Conservation (phyloP, 2,113 vertebrate species). For the Odobenus rosmarus region DNA sequence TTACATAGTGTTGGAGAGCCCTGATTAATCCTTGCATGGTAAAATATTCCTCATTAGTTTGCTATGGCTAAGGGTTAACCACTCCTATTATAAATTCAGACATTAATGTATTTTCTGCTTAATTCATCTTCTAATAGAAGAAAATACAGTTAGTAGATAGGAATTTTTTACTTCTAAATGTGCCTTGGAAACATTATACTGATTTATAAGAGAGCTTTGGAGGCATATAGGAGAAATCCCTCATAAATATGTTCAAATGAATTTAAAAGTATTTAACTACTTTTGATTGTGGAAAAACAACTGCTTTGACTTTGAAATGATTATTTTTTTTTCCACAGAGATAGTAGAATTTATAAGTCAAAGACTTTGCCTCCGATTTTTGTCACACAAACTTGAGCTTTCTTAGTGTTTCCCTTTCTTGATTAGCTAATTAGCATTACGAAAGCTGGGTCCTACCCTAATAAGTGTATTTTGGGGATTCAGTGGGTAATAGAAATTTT, state of each 20-base stretch:
- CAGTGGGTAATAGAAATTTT: background rate
- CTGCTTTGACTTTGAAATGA: slow-evolving; percentile 61
- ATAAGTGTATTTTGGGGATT: background rate
- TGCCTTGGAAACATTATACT: slow-evolving; percentile 66
- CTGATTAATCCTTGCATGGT: slow-evolving; percentile 72
- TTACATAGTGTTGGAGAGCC: slow-evolving; percentile 36
- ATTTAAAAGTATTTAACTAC: slow-evolving; percentile 64
- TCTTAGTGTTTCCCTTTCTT: slow-evolving; percentile 46
- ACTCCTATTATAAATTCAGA: slow-evolving; percentile 72
- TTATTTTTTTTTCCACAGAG: slow-evolving; percentile 45
- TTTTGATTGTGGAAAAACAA: slow-evolving; percentile 60
- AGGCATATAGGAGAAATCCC: slow-evolving; percentile 57
- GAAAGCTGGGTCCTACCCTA: background rate
- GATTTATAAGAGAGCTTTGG: slow-evolving; percentile 69
- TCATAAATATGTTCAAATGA: slow-evolving; percentile 69
- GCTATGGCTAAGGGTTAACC: slow-evolving; percentile 76
- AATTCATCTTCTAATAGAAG: slow-evolving; percentile 68
- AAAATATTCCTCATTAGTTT: slow-evolving; percentile 75
- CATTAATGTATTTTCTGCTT: slow-evolving; percentile 76
- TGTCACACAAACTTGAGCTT: slow-evolving; percentile 23
- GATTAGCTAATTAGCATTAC: slow-evolving; percentile 37
- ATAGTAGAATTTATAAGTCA: slow-evolving; percentile 46
- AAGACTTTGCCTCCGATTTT: slow-evolving; percentile 45
- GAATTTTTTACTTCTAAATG: slow-evolving; percentile 69
- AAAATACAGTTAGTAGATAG: slow-evolving; percentile 69